Evolutionary conservation across 2,113 vertebrate genomes (phyloP), one percentile per base, ranked within the genome.

Genomic region (Onychostoma macrolepis): DNA sequence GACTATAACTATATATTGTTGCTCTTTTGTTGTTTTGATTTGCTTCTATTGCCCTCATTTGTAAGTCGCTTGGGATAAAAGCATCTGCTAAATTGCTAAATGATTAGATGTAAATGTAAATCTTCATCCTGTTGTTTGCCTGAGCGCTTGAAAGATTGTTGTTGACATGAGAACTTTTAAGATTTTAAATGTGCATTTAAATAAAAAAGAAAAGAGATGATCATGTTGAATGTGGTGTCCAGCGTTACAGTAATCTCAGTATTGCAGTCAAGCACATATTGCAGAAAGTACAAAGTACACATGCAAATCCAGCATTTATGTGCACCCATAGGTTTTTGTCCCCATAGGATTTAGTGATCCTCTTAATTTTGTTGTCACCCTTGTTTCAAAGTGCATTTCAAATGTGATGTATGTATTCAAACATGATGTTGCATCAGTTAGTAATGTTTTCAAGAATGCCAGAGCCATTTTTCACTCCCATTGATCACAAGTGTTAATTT

Each of bases 201-300:
- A 45, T 45, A 11, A n/a, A 58, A 24, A 19, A 21, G 21, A n/a
- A 21, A 43, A 30, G 21, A 45, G 4, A 50, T 53, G 28, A 48
- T 38, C n/a, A 26, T 79, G 30, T 11, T 41, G 19, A 67, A 33
- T 53, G 26, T 50, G 8, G 17, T 0, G 8, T 50, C 13, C 21
- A 50, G 12, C 6, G 28, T 33, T 58, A 21, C n/a, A 26, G 33
- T 15, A 61, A 76, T 13, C 45, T 50, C 12, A 45, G n/a, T 63
- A 33, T 38, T 45, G 61, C 6, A 30, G 41, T 19, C 26, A 63
- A 63, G 30, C 21, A 36, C 30, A 58, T 33, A 56, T 80, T 17
- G 24, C 26, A 69, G 80, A 67, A 43, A 67, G 38, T 67, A 82
- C 61, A 67, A 82, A 82, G 58, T 67, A 11, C 80, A 67, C 7